Evolutionary conservation across 2,888 invertebrate genomes (phyloP).

Genomic region (Catotricha subobsoleta): DNA sequence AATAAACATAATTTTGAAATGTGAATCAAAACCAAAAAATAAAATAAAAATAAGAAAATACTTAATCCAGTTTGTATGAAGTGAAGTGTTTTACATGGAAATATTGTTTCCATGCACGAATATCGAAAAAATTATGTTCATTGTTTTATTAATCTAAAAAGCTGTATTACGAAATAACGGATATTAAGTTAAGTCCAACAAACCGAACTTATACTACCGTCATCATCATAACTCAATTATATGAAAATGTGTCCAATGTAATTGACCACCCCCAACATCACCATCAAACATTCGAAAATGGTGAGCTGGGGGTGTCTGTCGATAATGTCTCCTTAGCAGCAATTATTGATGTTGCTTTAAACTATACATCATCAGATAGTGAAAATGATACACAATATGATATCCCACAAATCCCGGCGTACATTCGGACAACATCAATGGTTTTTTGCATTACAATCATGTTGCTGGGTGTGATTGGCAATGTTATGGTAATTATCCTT

Average conservation of each 20-base stretch:
- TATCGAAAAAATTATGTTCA: no score
- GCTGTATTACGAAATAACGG: no score
- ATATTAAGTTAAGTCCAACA: no score
- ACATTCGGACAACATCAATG: slow-evolving; percentile 77
- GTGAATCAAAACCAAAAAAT: no score
- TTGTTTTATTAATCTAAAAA: no score
- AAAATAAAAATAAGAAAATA: no score
- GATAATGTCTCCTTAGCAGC: slow-evolving; percentile 14
- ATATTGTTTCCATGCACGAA: no score
- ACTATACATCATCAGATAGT: slow-evolving; percentile 3
- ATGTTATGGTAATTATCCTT: slow-evolving; percentile 47
- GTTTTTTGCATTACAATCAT: slow-evolving; percentile 74
- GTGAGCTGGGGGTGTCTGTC: slow-evolving; percentile 12
- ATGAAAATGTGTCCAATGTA: slow-evolving; percentile 17
- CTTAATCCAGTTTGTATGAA: no score
- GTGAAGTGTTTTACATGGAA: no score
- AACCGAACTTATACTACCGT: no score
- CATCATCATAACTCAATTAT: slow-evolving; percentile 17
- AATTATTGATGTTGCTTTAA: slow-evolving; percentile 3
- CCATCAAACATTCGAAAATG: neutral
- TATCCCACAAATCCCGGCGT: slow-evolving; percentile 51
- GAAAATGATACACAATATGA: slow-evolving; percentile 10
- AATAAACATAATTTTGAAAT: no score
- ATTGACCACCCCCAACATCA: slow-evolving; percentile 14
- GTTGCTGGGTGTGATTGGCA: slow-evolving; percentile 78